Conservation (phyloP, 2,797 vertebrate species). For the Apodemus agrarius region DNA sequence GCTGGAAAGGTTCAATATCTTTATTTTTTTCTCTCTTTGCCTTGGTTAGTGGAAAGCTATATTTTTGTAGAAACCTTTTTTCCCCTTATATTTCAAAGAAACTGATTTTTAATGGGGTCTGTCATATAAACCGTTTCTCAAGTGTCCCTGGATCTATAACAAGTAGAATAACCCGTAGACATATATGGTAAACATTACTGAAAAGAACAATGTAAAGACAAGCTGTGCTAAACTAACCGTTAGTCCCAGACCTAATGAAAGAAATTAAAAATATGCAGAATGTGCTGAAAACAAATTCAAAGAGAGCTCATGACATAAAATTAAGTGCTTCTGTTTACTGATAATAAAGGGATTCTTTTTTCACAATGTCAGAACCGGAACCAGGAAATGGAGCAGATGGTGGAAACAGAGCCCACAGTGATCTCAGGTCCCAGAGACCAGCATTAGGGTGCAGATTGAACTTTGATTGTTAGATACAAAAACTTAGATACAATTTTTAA, state of each 20-base stretch:
- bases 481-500: too few relatives aligned
- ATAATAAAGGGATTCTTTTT: slow-evolving; percentile 27
- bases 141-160: slow-evolving; percentile 32
- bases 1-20: neutral
- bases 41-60: too few relatives aligned
- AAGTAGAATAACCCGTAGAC: neutral
- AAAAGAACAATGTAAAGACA: slow-evolving; percentile 59
- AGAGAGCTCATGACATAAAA: neutral
- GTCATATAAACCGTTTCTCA: slow-evolving; percentile 58
- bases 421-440: too few relatives aligned
- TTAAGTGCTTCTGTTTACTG: slow-evolving; percentile 21
- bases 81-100: slow-evolving; percentile 45
- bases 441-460: too few relatives aligned
- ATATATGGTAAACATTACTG: neutral
- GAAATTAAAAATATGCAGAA: slow-evolving; percentile 56
- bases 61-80: too few relatives aligned
- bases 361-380: neutral
- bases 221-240: slow-evolving; percentile 52
- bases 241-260: slow-evolving; percentile 45
- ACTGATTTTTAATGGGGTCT: slow-evolving; percentile 21
- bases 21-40: too few relatives aligned
- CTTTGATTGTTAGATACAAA: too few relatives aligned
- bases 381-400: neutral
- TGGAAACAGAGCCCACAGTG: too few relatives aligned
- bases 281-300: slow-evolving; percentile 46